phyloP scores from a whole-genome alignment of 1,140 invertebrate genomes.

The Manduca sexta region DNA sequence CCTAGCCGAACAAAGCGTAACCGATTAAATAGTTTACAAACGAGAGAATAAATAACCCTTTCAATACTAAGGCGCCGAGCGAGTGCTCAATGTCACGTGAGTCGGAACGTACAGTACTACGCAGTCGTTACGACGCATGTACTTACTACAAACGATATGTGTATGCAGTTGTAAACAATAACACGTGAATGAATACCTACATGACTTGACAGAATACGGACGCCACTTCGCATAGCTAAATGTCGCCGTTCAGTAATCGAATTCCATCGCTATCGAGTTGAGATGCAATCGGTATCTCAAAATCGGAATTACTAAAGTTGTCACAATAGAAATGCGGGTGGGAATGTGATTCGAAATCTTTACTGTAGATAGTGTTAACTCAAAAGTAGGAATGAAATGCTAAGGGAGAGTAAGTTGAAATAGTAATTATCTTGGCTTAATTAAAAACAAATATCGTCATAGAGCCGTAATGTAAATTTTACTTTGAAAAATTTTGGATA shows the following conservation, averaged over 20 bases:
- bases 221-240: neutral
- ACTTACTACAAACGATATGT: conserved; percentile 1
- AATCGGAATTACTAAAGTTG: no score
- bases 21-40: neutral
- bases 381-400: no score
- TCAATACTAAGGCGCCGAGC: neutral
- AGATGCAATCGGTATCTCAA: no score
- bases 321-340: no score
- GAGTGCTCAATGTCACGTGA: conserved; percentile 1
- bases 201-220: conserved; percentile 2
- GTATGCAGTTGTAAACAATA: conserved; percentile 1
- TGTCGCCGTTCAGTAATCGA: neutral
- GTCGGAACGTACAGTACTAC: neutral
- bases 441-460: no score
- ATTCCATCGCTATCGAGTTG: neutral
- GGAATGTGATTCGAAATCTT: no score
- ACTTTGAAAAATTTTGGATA: no score
- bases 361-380: no score
- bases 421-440: no score
- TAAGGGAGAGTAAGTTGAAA: no score
- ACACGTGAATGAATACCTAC: conserved; percentile 2
- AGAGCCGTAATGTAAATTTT: no score
- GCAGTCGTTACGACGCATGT: neutral
- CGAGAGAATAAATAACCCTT: neutral
- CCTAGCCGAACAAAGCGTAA: no score